Evolutionary conservation across 1,140 invertebrate genomes (phyloP).

Genomic region (Brachionus rubens): DNA sequence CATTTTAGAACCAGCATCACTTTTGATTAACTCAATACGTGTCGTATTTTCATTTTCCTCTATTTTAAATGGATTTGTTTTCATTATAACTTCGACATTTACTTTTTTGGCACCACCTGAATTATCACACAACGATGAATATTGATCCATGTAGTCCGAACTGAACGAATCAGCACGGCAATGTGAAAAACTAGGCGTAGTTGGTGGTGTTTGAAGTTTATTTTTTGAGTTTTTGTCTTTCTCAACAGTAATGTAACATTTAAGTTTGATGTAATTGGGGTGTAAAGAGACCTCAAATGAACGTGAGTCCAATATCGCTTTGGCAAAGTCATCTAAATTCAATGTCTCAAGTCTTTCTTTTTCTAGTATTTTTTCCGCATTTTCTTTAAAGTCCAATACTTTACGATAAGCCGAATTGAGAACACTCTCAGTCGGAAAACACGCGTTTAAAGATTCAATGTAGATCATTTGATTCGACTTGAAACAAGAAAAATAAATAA

Average conservation of each 20-base stretch:
- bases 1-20: constrained; percentile 28
- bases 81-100: constrained; percentile 44
- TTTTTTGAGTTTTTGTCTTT: constrained; percentile 45
- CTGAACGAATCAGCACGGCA: background rate
- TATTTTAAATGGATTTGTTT: constrained; percentile 41
- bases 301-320: constrained; percentile 37
- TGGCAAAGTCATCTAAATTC: constrained; percentile 45
- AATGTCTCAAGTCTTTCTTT: constrained; percentile 42
- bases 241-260: constrained; percentile 43
- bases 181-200: background rate
- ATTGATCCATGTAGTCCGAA: constrained; percentile 19
- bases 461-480: constrained; percentile 39
- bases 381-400: constrained; percentile 44
- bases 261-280: constrained; percentile 33
- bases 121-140: background rate
- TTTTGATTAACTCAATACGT: constrained; percentile 42
- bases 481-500: background rate
- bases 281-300: constrained; percentile 40
- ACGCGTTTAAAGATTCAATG: constrained; percentile 35
- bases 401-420: constrained; percentile 41
- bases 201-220: constrained; percentile 23
- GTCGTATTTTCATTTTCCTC: constrained; percentile 41
- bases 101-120: constrained; percentile 43
- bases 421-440: constrained; percentile 22
- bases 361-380: constrained; percentile 44